Conservation (phyloP, 1,140 invertebrate genomes). For the Bombus confusus region DNA sequence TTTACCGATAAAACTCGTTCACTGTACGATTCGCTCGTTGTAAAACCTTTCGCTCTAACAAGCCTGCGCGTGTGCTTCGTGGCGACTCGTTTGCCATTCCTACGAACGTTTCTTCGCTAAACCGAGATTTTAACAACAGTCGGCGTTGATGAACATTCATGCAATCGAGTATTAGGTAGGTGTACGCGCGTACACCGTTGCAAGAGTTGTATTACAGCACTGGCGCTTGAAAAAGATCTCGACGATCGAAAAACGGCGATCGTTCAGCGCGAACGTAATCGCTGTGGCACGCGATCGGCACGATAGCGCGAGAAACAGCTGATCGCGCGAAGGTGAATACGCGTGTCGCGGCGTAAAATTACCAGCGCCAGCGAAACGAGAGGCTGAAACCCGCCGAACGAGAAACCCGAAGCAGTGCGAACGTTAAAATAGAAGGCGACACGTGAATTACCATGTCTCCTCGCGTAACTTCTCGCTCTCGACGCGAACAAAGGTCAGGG, state of each 20-base stretch:
- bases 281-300: not conserved
- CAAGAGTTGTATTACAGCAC: too few relatives aligned
- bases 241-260: not conserved
- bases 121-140: too few relatives aligned
- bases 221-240: not conserved
- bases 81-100: too few relatives aligned
- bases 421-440: conserved; percentile 15
- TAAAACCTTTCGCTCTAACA: too few relatives aligned
- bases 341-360: conserved; percentile 3
- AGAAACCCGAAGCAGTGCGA: not conserved
- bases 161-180: too few relatives aligned
- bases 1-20: too few relatives aligned
- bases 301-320: not conserved
- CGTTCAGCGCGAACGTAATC: not conserved
- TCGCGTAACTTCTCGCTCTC: not conserved
- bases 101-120: too few relatives aligned
- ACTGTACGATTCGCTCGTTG: too few relatives aligned
- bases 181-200: too few relatives aligned
- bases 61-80: too few relatives aligned
- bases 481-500: conserved; percentile 31
- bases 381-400: too few relatives aligned
- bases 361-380: not conserved
- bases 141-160: too few relatives aligned
- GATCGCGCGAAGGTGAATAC: not conserved
- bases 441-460: conserved; percentile 14